phyloP scores from a whole-genome alignment of 2,113 vertebrate genomes.

The Hiodon tergisus region DNA sequence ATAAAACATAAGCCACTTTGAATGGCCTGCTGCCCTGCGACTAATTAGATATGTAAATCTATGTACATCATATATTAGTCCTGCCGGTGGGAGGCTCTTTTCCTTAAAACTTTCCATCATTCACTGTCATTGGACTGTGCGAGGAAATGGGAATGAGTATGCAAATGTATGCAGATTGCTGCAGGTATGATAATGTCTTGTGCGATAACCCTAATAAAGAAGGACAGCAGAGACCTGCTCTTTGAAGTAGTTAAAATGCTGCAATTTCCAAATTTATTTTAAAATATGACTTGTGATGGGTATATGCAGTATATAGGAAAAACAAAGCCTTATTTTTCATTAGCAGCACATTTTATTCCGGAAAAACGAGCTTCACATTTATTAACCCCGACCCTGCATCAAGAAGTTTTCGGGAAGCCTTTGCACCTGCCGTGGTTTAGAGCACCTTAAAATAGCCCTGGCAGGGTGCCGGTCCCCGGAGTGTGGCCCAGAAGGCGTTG shows the following conservation, averaged over 20 bases:
- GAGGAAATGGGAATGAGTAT: slow-evolving; percentile 29
- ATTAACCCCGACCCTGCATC: too few species aligned
- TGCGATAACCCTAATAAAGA: slow-evolving; percentile 21
- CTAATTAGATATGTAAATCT: slow-evolving; percentile 47
- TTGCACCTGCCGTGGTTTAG: too few species aligned
- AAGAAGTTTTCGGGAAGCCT: too few species aligned
- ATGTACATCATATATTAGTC: slow-evolving; percentile 27
- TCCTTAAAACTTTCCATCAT: slow-evolving; percentile 19
- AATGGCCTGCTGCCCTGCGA: slow-evolving; percentile 25
- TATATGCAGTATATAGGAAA: too few species aligned
- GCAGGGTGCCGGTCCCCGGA: too few species aligned
- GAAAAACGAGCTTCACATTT: too few species aligned
- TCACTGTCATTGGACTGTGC: slow-evolving; percentile 40
- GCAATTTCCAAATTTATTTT: slow-evolving; percentile 5
- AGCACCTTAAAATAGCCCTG: too few species aligned
- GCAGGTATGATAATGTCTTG: slow-evolving; percentile 27
- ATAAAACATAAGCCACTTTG: slow-evolving; percentile 5
- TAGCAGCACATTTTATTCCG: too few species aligned
- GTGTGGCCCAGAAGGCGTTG: too few species aligned
- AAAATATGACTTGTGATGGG: background rate
- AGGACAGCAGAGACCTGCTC: background rate
- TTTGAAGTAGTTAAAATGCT: background rate
- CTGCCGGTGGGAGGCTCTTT: slow-evolving; percentile 25
- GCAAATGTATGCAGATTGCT: slow-evolving; percentile 37
- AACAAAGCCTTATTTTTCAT: too few species aligned